Base-by-base conservation (phyloP, 2,888 invertebrate species). In the Agonum fuliginosum region DNA sequence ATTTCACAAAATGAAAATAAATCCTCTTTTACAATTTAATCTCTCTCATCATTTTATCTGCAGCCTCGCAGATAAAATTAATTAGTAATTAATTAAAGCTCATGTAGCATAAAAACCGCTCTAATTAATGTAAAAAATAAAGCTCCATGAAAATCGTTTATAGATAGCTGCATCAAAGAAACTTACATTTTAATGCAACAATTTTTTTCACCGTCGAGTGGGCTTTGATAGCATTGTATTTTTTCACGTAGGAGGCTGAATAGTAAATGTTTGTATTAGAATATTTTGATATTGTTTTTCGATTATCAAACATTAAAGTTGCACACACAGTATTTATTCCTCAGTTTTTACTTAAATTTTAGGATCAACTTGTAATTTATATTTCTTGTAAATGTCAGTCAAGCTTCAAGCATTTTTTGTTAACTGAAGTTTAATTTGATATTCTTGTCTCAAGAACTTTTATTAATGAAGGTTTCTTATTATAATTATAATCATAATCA, bases 381-480 rank as follows among this genome's bases (percentile, higher is more conserved):
- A 12, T 43, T 43, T n/a, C n/a, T n/a, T n/a, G n/a, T n/a, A 43
- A 5, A 43, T n/a, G 12, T 1, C 14, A 43, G 4, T 14, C 12
- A 43, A 14, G 12, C 14, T 43, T 43, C 12, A 12, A 43, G 5
- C 43, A 2, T 5, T 43, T 43, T 43, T 43, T 14, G 17, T 14
- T 14, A 12, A 12, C 14, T 4, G 14, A 43, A 43, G 43, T 43
- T 43, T n/a, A 14, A 43, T 12, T 3, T 43, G 5, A 43, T 43
- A 14, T 14, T 3, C 43, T 14, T 43, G 43, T 43, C 14, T 43
- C 3, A 5, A 14, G 43, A 43, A 43, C n/a, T 43, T 14, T 14
- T 43, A 43, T 43, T 43, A 43, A 43, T 43, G 43, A 43, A 14
- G n/a, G 12, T 43, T 43, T 43, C n/a, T n/a, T 43, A 12, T 43